Evolutionary conservation across 2,797 vertebrate genomes (phyloP).

Genomic region (Peromyscus melanophrys): DNA sequence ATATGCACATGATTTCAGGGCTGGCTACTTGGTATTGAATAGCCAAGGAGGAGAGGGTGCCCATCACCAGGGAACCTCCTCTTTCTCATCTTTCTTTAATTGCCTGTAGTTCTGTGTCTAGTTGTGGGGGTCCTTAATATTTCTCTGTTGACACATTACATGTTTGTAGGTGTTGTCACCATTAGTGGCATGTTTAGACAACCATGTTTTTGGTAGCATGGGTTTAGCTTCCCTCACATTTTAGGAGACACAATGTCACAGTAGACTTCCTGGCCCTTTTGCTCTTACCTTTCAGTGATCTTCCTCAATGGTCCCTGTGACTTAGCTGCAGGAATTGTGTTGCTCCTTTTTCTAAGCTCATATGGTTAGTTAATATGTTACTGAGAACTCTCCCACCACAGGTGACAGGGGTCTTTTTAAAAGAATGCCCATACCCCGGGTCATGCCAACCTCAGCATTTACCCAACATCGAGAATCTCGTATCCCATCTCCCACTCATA

Average conservation of each 20-base stretch:
- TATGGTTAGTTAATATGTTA: neutral
- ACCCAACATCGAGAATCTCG: fast-evolving
- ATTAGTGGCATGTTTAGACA: neutral
- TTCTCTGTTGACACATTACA: too few species aligned
- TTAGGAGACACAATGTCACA: neutral
- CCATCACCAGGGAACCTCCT: too few species aligned
- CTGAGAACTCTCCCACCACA: neutral
- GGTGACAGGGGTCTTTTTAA: neutral
- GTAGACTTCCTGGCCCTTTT: neutral
- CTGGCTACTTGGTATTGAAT: neutral
- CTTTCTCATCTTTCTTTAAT: neutral
- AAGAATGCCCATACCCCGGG: neutral
- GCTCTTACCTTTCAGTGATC: neutral
- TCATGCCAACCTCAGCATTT: neutral
- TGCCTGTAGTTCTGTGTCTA: neutral
- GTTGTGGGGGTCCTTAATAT: too few species aligned
- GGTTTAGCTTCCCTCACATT: neutral
- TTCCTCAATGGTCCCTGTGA: neutral
- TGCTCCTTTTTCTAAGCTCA: neutral
- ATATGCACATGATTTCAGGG: neutral
- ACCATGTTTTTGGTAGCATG: neutral
- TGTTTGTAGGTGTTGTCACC: neutral
- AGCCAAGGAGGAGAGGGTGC: neutral
- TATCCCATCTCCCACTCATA: neutral
- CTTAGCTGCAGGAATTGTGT: too few species aligned